Evolutionary conservation across 2,797 vertebrate species (phyloP).

Genomic region (Strix occidentalis): DNA sequence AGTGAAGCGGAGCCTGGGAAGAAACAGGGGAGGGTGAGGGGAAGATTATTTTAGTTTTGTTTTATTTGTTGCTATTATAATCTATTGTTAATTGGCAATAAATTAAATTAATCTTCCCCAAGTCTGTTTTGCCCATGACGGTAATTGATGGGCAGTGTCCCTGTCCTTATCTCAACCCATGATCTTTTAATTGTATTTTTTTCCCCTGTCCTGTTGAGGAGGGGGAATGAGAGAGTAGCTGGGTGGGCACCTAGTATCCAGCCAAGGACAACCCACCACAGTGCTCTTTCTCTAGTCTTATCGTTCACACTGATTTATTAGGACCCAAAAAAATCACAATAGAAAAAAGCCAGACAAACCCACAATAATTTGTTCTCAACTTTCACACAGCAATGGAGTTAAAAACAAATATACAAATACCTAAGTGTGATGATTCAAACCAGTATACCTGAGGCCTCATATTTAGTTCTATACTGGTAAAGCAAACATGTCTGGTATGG

Average conservation of each 20-base stretch:
- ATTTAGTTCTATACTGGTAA: background rate
- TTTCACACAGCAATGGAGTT: background rate
- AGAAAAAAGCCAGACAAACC: background rate
- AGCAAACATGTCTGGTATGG: background rate
- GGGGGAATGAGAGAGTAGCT: background rate
- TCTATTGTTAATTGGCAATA: background rate
- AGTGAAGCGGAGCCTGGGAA: background rate
- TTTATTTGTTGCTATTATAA: background rate
- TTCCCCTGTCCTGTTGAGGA: background rate
- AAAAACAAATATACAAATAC: background rate
- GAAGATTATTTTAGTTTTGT: background rate
- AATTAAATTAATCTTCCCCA: background rate
- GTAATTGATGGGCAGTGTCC: background rate
- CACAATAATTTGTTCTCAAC: background rate
- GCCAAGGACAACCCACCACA: background rate
- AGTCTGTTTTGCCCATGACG: background rate
- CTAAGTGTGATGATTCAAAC: background rate
- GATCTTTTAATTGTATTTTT: background rate
- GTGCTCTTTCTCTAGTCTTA: background rate
- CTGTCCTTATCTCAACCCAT: background rate
- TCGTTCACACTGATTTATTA: background rate
- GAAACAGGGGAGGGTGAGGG: rapidly evolving
- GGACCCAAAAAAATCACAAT: background rate
- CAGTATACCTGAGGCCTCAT: background rate
- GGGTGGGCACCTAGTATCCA: background rate